These are phyloP conservation scores for Aulostomus chinensis DNA, from an alignment of 2,797 vertebrate genomes.

Conservation along the genomic window DNA sequence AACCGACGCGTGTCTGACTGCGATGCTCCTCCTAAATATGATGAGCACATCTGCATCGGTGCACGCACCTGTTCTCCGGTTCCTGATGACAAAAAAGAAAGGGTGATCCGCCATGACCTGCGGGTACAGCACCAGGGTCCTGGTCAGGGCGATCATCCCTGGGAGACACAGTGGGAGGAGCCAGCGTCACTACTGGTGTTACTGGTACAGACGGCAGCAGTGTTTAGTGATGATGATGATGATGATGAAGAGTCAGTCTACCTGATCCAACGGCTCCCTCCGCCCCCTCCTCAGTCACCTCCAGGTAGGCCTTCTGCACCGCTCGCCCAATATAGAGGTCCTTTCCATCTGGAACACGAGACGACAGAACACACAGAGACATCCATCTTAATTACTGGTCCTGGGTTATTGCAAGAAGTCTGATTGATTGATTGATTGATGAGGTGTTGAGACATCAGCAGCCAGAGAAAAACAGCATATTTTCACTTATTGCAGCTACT, in stretches of 20 bases:
- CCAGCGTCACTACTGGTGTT: neutral
- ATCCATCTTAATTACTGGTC: no score
- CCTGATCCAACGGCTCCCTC: conserved; percentile 94
- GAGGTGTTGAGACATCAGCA: no score
- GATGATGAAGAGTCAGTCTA: conserved; percentile 47
- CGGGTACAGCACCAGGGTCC: conserved; percentile 94
- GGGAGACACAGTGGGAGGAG: neutral
- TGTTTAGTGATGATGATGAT: conserved; percentile 14
- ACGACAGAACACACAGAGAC: neutral
- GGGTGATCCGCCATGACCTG: conserved; percentile 98
- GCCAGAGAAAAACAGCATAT: no score
- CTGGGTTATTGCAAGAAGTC: no score
- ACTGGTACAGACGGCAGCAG: conserved; percentile 34
- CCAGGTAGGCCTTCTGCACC: conserved; percentile 93
- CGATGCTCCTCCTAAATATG: no score
- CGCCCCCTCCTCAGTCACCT: conserved; percentile 96
- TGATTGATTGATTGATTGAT: no score
- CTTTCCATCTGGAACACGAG: conserved; percentile 77
- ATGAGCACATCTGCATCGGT: no score
- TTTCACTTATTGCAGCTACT: no score
- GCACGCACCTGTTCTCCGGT: conserved; percentile 90
- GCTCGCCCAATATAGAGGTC: conserved; percentile 91
- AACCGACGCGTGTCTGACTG: no score
- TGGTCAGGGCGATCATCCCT: conserved; percentile 95
- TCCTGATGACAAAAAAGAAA: conserved; percentile 95